Base-by-base conservation (phyloP, 2,888 invertebrate genomes). In the Conchocele bisecta region DNA sequence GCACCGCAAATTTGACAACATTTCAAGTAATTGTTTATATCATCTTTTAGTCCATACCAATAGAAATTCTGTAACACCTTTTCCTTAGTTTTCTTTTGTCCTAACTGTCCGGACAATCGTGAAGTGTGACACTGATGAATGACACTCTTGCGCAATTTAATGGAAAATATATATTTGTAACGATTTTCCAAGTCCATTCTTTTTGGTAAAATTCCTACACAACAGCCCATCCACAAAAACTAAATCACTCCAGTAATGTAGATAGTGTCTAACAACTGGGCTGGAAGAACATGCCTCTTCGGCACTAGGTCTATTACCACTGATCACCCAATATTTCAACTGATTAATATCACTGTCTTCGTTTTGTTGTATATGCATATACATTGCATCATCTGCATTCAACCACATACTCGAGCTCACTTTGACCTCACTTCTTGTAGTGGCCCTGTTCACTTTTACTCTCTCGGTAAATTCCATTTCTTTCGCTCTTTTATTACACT, bases 1-100 rank as follows among this genome's bases (percentile, higher is more conserved):
- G 61, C 57, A 11, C 48, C 56, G 56, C 71, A 77, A 1, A 51
- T 64, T 20, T 76, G 57, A 61, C 75, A 78, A 22, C 33, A 37
- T 31, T 7, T 15, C 3, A 71, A 46, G 37, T 42, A 61, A 17
- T 42, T 41, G 35, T 46, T 28, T 13, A 66, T 51, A 54, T 65
- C 64, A 26, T 65, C 64, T 17, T 51, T 61, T 22, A 68, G 35
- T n/a, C 56, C 65, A 35, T 46, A 75, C 73, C 70, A 75, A 28
- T 60, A 69, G 26, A 51, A 72, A n/a, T 41, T 37, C 35, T 46
- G 44, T 15, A 46, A 44, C 2, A 63, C 22, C 33, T 60, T 59
- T 4, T 65, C 59, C 35, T 15, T 35, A 2, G 65, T 68, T 35
- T 78, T 71, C 39, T 68, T 64, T 11, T 42, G 53, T 5, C 76